phyloP scores from a whole-genome alignment of 2,888 invertebrate species.

The Scelioninae gen. 1 region DNA sequence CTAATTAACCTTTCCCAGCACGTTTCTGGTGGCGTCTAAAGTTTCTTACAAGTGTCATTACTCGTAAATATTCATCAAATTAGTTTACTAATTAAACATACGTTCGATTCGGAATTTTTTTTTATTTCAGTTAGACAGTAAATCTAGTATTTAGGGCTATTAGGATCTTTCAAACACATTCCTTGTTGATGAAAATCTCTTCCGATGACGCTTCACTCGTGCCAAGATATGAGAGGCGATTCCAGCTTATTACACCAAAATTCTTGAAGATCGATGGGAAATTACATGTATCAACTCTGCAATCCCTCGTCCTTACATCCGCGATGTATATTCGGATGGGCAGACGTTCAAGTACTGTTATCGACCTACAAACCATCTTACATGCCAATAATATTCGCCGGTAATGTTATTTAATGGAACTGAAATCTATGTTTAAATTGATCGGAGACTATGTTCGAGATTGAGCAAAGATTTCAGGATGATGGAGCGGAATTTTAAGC shows the following conservation, averaged over 20 bases:
- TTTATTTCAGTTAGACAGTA: constrained; percentile 54
- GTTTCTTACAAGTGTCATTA: constrained; percentile 18
- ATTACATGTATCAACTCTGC: constrained; percentile 45
- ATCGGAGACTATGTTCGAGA: constrained; percentile 5
- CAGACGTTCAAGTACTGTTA: constrained; percentile 31
- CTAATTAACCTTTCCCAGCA: constrained; percentile 17
- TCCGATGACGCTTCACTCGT: constrained; percentile 42
- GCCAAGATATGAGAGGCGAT: constrained; percentile 73
- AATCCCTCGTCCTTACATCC: constrained; percentile 39
- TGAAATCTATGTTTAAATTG: constrained; percentile 40
- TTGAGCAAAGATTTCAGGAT: constrained; percentile 16
- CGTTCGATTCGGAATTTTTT: constrained; percentile 29
- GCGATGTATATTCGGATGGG: constrained; percentile 35
- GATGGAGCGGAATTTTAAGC: constrained; percentile 11
- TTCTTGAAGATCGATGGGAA: constrained; percentile 54
- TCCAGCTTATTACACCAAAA: constrained; percentile 74
- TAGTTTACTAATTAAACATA: constrained; percentile 20
- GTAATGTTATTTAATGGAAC: constrained; percentile 48
- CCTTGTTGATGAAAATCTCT: constrained; percentile 80
- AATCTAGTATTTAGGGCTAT: constrained; percentile 75
- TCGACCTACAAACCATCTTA: constrained; percentile 35
- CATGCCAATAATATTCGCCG: constrained; percentile 43
- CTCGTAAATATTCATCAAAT: constrained; percentile 70
- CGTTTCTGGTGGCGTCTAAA: constrained; percentile 9
- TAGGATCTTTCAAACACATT: constrained; percentile 78